phyloP scores from a whole-genome alignment of 2,113 vertebrate genomes.

The Bagarius yarrelli region DNA sequence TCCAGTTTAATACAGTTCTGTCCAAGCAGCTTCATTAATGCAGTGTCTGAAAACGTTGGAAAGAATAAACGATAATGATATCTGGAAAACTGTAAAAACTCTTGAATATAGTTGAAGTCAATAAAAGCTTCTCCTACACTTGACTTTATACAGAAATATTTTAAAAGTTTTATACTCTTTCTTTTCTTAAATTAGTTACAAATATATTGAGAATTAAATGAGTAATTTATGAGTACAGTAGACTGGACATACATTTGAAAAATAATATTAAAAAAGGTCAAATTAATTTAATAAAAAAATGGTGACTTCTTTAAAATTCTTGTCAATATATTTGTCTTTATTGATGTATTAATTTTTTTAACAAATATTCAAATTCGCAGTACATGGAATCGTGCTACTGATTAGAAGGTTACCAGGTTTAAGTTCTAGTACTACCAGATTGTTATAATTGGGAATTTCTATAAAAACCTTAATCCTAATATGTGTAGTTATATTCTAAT shows the following conservation, averaged over 20 bases:
- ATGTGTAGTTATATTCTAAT: neutral
- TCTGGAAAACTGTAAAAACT: neutral
- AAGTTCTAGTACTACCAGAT: neutral
- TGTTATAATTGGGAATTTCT: neutral
- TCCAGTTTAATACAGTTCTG: constrained; percentile 3
- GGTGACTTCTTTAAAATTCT: too few species aligned
- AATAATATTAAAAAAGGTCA: too few species aligned
- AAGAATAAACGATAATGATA: neutral
- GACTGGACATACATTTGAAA: too few species aligned
- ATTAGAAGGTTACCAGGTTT: neutral
- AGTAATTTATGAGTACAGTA: too few species aligned
- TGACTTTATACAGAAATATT: neutral
- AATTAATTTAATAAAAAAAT: too few species aligned
- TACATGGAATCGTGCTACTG: neutral
- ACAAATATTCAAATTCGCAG: too few species aligned
- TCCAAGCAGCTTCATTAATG: neutral
- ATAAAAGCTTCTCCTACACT: neutral
- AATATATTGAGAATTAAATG: too few species aligned
- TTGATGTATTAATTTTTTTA: too few species aligned
- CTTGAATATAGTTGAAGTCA: neutral
- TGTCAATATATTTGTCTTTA: too few species aligned
- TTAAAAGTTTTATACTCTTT: neutral
- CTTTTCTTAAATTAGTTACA: too few species aligned
- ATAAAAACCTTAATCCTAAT: neutral
- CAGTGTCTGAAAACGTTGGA: too few species aligned